These are phyloP conservation scores for Martes flavigula DNA, from an alignment of 2,797 vertebrate genomes.

Conservation along the genomic window DNA sequence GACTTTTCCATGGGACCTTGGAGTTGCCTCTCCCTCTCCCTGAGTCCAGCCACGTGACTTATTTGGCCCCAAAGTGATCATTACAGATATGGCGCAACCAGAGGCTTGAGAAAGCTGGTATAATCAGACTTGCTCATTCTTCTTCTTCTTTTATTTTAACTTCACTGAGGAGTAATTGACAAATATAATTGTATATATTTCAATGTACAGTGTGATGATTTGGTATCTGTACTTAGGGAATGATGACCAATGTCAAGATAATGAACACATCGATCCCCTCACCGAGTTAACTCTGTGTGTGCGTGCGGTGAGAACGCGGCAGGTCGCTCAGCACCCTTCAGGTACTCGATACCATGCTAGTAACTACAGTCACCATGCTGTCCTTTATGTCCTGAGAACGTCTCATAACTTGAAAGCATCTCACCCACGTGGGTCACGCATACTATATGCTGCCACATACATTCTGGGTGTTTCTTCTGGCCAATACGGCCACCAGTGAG, in stretches of 20 bases:
- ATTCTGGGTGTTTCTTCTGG: neutral
- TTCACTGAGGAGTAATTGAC: neutral
- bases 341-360: neutral
- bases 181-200: neutral
- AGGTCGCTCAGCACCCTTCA: neutral
- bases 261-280: neutral
- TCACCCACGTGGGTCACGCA: neutral
- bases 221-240: neutral
- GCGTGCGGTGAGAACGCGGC: neutral
- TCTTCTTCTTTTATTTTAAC: neutral
- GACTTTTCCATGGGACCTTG: neutral
- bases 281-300: neutral
- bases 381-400: neutral
- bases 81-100: neutral
- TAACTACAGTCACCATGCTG: neutral
- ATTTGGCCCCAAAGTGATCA: neutral
- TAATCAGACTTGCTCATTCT: neutral
- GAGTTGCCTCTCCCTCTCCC: neutral
- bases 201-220: neutral
- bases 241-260: neutral
- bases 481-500: neutral
- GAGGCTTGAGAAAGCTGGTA: neutral
- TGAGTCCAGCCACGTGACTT: neutral
- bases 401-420: neutral
- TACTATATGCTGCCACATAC: neutral